Evolutionary conservation across 2,888 invertebrate genomes (phyloP), one percentile per base, ranked within the genome.

Genomic region (Phyllotreta striolata): DNA sequence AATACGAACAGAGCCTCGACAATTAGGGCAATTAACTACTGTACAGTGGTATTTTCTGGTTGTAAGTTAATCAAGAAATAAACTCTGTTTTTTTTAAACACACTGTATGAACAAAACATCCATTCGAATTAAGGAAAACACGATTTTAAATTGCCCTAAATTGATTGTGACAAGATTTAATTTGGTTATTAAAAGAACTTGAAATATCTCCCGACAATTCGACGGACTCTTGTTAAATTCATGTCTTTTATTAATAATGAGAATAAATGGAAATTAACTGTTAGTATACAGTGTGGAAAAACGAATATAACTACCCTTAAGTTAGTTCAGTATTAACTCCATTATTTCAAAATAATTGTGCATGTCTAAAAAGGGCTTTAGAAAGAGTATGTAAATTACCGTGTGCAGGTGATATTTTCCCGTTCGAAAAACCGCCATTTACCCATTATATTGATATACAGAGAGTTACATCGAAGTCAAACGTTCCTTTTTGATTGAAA

Each of bases 161-260:
- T 79, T 79, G 77, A 74, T 73, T 75, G 74, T 77, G 79, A 79
- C 79, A 79, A 71, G 79, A 79, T 79, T 79, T 78, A 78, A 78
- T 77, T 76, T 73, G 64, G 68, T 72, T 73, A 72, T 24, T 57
- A 60, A 8, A 60, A 59, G 58, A 47, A 55, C 46, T 52, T 57
- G 57, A 66, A 66, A 67, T 69, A 63, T 64, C 52, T 64, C 24
- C 60, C 55, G 65, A 60, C 67, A 69, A 69, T 69, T 69, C 59
- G 66, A 63, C 43, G 38, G 64, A 56, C 64, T 64, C 57, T 56
- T 63, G 64, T 68, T 66, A 51, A 35, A 52, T 24, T 24, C 24
- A 24, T 24, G 24, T 24, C n/a, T 24, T 24, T 24, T 24, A 24
- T 24, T 24, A 24, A 3, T 24, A 24, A 24, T 24, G 24, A 24